Base-by-base conservation (phyloP, 2,888 invertebrate genomes). In the Cosmopolites sordidus region DNA sequence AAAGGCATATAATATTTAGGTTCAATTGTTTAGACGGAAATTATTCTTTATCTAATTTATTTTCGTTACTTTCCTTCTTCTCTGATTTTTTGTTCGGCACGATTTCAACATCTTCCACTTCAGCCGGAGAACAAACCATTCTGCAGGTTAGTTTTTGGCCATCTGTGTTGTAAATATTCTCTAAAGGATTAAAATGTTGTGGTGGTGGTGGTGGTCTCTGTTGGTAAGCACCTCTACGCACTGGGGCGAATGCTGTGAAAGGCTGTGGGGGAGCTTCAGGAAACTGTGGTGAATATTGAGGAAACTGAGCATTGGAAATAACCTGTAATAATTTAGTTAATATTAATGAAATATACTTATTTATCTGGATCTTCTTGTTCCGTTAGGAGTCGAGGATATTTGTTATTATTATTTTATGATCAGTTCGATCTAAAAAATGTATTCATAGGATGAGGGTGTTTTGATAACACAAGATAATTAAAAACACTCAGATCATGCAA, bases 81-180 rank as follows among this genome's bases (percentile, higher is more conserved):
- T 48, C 43, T 2, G 2, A 1, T n/a, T 18, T 5, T 9, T 9
- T n/a, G 1, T 16, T 15, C 1, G 22, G 15, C 14, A 16, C 43
- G 1, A 15, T 44, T 12, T 56, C 56, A 8, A 45, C 22, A 12
- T 49, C 43, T 4, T 51, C 46, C 4, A 22, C 17, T 14, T 37
- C 41, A 9, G 18, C 9, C 15, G 56, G 46, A 11, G 49, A 43
- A 18, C 57, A 57, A 5, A 57, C 54, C 57, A 54, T 57, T 38
- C 42, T 54, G 41, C 57, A 57, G 38, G 43, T 54, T 40, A 57
- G 39, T 30, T 48, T 50, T 12, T 54, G 50, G 6, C 57, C 57
- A 16, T 43, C 39, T 16, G 46, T 43, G 17, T 54, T 54, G 29
- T 43, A 57, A 16, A 57, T 53, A 14, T 57, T 41, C 2, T 51